Conservation (phyloP, 2,113 vertebrate species). For the Myotis lucifugus region DNA sequence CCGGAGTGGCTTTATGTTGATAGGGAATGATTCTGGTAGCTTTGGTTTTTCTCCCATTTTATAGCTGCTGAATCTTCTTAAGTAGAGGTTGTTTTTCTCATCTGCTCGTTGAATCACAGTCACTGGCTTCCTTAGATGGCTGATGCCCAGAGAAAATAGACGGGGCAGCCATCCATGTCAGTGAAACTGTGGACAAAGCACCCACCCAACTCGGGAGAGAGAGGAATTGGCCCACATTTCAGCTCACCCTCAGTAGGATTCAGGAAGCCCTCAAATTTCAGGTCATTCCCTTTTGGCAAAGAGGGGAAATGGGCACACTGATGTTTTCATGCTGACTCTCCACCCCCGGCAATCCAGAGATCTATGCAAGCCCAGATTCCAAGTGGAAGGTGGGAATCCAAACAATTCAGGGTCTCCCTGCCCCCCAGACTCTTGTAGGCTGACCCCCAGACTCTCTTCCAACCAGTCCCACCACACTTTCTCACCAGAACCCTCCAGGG, state of each 20-base stretch:
- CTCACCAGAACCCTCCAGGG: neutral
- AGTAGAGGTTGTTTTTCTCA: neutral
- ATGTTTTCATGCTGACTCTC: neutral
- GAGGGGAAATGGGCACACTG: neutral
- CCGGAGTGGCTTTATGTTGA: neutral
- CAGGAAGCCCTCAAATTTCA: neutral
- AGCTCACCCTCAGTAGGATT: neutral
- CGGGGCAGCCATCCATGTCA: fast-evolving
- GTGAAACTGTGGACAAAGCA: fast-evolving
- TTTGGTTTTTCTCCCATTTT: neutral
- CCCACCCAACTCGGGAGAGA: neutral
- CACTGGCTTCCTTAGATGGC: neutral
- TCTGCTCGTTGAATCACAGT: too few species aligned
- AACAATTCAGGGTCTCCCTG: neutral
- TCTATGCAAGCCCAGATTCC: neutral
- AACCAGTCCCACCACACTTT: neutral
- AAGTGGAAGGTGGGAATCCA: neutral
- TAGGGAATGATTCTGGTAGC: neutral
- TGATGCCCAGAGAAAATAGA: neutral
- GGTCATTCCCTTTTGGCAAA: neutral
- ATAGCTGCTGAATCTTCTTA: neutral
- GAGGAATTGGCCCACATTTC: neutral
- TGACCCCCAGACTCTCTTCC: neutral
- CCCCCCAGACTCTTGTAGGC: neutral
- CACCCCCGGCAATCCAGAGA: neutral